Evolutionary conservation across 1,140 invertebrate species (phyloP).

Genomic region (Drosophila kikkawai): DNA sequence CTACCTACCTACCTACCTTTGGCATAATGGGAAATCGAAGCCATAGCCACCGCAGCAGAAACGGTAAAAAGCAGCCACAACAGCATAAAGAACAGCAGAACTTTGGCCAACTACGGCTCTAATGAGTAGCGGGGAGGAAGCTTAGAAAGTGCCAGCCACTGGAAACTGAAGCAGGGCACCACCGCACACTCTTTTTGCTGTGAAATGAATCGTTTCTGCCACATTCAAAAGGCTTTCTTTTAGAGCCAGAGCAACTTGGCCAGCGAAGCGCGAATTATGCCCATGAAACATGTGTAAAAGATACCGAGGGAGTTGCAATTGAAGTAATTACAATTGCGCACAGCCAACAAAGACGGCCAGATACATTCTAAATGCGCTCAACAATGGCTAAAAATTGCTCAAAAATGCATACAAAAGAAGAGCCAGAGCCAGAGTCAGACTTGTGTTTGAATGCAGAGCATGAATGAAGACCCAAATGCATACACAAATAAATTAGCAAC

Average conservation of each 20-base stretch:
- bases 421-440: conserved; percentile 1
- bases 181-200: conserved; percentile 13
- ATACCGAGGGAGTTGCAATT: conserved; percentile 48
- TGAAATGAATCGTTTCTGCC: conserved; percentile 50
- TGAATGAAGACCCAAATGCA: conserved; percentile 71
- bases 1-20: conserved; percentile 21
- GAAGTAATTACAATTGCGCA: conserved; percentile 62
- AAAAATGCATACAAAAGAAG: conserved; percentile 44
- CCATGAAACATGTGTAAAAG: conserved; percentile 53
- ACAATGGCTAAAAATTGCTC: conserved; percentile 35
- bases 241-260: conserved; percentile 13
- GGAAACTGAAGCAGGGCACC: conserved; percentile 43
- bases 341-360: conserved; percentile 32
- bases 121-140: conserved; percentile 43
- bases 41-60: conserved; percentile 23
- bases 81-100: conserved; percentile 39
- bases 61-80: conserved; percentile 22
- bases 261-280: conserved; percentile 72
- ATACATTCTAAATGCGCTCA: conserved; percentile 49
- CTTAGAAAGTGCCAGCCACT: conserved; percentile 59
- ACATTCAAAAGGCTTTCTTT: conserved; percentile 47
- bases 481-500: conserved; percentile 83
- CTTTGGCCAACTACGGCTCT: conserved; percentile 32
- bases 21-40: conserved; percentile 71
- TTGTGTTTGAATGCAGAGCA: conserved; percentile 30